phyloP scores from a whole-genome alignment of 37 sponge, comb jelly and placozoan species.

The Theonella swinhoei region DNA sequence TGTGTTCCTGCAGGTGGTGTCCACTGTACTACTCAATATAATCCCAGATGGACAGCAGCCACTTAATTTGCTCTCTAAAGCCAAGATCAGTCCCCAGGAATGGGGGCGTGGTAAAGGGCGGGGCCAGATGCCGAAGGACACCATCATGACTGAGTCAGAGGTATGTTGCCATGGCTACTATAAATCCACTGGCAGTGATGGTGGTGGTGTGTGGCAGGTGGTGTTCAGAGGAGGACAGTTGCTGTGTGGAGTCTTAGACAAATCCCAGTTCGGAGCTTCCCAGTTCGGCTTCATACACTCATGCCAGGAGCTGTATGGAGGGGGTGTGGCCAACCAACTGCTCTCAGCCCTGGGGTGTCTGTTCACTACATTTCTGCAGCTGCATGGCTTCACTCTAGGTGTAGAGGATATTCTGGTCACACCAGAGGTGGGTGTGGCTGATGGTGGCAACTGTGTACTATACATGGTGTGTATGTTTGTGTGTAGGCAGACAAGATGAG shows the following conservation, averaged over 20 bases:
- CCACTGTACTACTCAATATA: slow-evolving; percentile 85
- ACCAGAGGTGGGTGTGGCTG: slow-evolving; percentile 21
- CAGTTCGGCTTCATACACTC: slow-evolving; percentile 92
- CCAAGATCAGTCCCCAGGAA: slow-evolving; percentile 79
- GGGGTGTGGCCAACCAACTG: slow-evolving; percentile 69
- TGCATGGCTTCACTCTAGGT: slow-evolving; percentile 93
- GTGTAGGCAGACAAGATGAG: slow-evolving; percentile 64
- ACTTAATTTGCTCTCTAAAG: slow-evolving; percentile 75
- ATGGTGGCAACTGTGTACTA: neutral
- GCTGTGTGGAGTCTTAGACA: slow-evolving; percentile 94
- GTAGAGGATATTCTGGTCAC: slow-evolving; percentile 93
- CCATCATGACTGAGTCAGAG: slow-evolving; percentile 71
- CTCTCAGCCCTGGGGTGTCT: slow-evolving; percentile 89
- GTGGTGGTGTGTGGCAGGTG: slow-evolving; percentile 54
- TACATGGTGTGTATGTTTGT: neutral
- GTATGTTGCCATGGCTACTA: slow-evolving; percentile 8
- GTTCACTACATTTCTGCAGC: slow-evolving; percentile 90
- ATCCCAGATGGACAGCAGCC: slow-evolving; percentile 62
- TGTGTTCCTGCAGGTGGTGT: slow-evolving; percentile 52
- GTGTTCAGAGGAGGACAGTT: slow-evolving; percentile 89
- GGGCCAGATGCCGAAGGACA: slow-evolving; percentile 14
- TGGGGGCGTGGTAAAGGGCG: neutral
- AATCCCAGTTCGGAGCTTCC: slow-evolving; percentile 92
- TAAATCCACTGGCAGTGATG: neutral
- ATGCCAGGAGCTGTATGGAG: slow-evolving; percentile 96